Conservation (phyloP, 2,113 vertebrate species). For the Mormyrus iriodes region DNA sequence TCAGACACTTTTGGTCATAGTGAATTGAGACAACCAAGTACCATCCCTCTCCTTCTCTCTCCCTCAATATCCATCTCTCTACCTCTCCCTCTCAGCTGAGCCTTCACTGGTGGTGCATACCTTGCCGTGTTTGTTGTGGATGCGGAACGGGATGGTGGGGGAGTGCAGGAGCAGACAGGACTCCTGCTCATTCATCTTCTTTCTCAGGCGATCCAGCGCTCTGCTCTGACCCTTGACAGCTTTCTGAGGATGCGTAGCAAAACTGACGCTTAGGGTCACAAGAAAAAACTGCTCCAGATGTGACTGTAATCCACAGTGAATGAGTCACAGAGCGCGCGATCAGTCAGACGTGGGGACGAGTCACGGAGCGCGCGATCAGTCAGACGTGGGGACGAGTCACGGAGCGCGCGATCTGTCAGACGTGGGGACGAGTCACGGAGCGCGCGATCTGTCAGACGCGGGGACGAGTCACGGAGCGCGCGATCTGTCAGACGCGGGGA, state of each 20-base stretch:
- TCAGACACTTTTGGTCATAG: not conserved
- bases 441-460: not conserved
- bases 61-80: not conserved
- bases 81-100: not conserved
- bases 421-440: too few species aligned
- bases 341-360: not conserved
- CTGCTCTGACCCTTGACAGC: conserved; percentile 87
- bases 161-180: conserved; percentile 90
- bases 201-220: conserved; percentile 84
- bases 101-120: conserved; percentile 47
- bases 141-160: conserved; percentile 90
- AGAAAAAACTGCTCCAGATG: not conserved
- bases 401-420: too few species aligned
- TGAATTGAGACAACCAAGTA: not conserved
- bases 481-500: too few species aligned
- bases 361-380: not conserved
- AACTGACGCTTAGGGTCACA: not conserved
- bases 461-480: too few species aligned
- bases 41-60: not conserved
- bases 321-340: not conserved
- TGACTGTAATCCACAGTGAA: not conserved
- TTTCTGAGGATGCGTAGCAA: conserved; percentile 63
- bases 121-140: conserved; percentile 94
- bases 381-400: too few species aligned
- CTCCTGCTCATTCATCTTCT: conserved; percentile 98